Conservation (phyloP, 2,113 vertebrate species). For the Gallinago paraguaiae region DNA sequence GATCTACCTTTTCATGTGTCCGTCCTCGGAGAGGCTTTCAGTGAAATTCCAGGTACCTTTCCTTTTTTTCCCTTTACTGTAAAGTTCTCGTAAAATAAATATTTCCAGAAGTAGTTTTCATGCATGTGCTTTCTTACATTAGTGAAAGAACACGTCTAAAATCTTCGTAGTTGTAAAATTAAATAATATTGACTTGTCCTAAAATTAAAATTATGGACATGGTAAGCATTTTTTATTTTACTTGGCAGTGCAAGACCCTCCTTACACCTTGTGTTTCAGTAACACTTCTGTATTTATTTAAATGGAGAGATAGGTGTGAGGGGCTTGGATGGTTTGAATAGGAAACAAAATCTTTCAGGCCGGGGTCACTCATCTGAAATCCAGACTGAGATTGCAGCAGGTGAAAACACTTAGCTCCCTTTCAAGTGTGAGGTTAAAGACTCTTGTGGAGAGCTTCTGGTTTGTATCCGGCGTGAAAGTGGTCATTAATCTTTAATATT, state of each 20-base stretch:
- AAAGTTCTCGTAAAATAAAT: neutral
- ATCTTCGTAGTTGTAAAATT: neutral
- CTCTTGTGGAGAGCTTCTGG: constrained; percentile 62
- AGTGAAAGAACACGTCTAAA: neutral
- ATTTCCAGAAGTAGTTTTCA: constrained; percentile 5
- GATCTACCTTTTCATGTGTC: constrained; percentile 83
- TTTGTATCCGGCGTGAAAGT: constrained; percentile 60
- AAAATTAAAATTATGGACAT: constrained; percentile 15
- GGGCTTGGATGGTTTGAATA: constrained; percentile 26
- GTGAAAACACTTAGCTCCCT: constrained; percentile 65
- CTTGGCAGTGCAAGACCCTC: constrained; percentile 26
- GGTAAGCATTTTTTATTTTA: constrained; percentile 52
- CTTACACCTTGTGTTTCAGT: constrained; percentile 56
- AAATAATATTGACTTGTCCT: neutral
- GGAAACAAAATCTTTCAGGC: neutral
- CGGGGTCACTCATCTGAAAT: constrained; percentile 33
- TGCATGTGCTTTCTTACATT: neutral
- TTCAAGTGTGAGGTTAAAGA: constrained; percentile 51
- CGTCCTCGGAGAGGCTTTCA: constrained; percentile 91
- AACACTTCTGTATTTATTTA: constrained; percentile 50
- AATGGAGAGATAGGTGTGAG: constrained; percentile 20
- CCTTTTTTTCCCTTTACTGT: neutral
- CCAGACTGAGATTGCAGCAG: constrained; percentile 47
- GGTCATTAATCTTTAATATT: constrained; percentile 60
- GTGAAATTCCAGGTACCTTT: constrained; percentile 87